Conservation (phyloP, 2,113 vertebrate species). For the Mobula hypostoma region DNA sequence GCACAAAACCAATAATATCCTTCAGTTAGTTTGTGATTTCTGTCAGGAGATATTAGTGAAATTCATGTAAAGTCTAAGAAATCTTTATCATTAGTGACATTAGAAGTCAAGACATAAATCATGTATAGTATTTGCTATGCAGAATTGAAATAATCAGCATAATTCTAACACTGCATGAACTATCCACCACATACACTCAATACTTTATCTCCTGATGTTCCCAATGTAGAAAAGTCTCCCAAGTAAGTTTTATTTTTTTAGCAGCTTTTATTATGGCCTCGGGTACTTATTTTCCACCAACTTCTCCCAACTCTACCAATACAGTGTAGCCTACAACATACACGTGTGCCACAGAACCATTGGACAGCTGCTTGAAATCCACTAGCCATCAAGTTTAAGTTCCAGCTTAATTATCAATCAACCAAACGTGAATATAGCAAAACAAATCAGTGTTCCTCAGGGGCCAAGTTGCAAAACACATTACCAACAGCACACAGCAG, state of each 20-base stretch:
- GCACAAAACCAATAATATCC: neutral
- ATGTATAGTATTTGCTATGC: no score
- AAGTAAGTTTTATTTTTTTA: neutral
- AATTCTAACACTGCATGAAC: neutral
- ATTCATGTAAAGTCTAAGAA: neutral
- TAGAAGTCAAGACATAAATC: neutral
- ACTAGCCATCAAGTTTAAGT: neutral
- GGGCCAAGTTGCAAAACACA: no score
- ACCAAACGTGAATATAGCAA: no score
- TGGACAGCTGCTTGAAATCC: no score
- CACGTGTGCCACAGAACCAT: neutral
- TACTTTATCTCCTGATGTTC: neutral
- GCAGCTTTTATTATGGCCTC: neutral
- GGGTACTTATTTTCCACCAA: neutral
- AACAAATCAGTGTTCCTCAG: no score
- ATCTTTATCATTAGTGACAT: neutral
- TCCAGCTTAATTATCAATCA: no score
- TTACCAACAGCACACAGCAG: no score
- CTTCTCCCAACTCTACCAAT: neutral
- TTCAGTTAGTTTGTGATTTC: neutral
- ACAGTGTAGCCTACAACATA: neutral
- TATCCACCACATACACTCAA: neutral
- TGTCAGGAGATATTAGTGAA: neutral
- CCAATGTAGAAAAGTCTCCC: neutral
- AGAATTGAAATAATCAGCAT: neutral